Conservation (phyloP, 2,113 vertebrate species). For the Erinaceus europaeus region DNA sequence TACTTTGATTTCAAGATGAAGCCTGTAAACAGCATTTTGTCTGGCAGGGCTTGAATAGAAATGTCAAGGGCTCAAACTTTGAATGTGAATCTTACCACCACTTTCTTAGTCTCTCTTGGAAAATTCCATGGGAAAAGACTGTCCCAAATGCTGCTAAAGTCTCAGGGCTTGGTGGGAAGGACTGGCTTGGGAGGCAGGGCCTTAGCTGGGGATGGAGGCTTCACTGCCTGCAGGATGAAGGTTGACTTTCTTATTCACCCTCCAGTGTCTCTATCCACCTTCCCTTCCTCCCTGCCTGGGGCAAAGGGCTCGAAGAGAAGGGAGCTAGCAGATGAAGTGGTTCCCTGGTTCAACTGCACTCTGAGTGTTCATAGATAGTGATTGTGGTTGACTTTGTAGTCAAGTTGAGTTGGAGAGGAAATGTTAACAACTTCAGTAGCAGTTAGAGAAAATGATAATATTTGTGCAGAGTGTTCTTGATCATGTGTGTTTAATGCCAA, state of each 20-base stretch:
- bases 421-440: not conserved
- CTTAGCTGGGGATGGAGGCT: not conserved
- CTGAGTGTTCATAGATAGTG: not conserved
- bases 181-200: not conserved
- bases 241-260: not conserved
- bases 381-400: not conserved
- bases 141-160: not conserved
- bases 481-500: not conserved
- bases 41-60: constrained; percentile 42
- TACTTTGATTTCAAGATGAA: constrained; percentile 44
- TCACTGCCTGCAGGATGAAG: not conserved
- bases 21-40: not conserved
- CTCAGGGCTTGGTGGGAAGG: not conserved
- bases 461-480: not conserved
- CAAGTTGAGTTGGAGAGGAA: not conserved
- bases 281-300: no score
- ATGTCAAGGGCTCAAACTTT: constrained; percentile 15
- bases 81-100: constrained; percentile 1
- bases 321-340: not conserved
- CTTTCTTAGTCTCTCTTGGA: not conserved
- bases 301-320: no score
- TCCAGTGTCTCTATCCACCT: not conserved
- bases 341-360: not conserved
- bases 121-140: not conserved
- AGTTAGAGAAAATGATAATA: not conserved